Evolutionary conservation across 2,113 vertebrate genomes (phyloP).

Genomic region (Syrrhaptes paradoxus): DNA sequence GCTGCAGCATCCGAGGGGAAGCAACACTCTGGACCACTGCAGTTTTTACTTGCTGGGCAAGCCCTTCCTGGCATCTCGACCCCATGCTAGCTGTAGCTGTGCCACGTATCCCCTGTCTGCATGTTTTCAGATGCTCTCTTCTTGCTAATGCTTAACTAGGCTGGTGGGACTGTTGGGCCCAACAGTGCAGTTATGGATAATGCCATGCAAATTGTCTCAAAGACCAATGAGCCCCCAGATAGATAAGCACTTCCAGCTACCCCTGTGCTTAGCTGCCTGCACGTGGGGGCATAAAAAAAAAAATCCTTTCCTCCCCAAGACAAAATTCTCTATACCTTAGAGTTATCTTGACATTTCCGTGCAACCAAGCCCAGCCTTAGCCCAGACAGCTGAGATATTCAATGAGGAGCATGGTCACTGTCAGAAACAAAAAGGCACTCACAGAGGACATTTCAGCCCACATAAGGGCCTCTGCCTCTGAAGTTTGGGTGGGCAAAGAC

Average conservation of each 20-base stretch:
- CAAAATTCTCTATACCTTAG: background rate
- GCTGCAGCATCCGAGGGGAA: background rate
- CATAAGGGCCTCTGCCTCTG: background rate
- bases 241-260: background rate
- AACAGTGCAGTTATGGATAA: constrained; percentile 19
- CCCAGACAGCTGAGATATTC: background rate
- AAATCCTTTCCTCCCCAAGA: background rate
- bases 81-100: background rate
- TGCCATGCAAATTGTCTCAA: constrained; percentile 26
- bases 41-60: background rate
- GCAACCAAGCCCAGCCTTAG: background rate
- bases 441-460: background rate
- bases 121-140: background rate
- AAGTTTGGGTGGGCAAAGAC: background rate
- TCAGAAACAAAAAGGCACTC: background rate
- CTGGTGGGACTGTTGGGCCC: background rate
- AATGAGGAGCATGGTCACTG: background rate
- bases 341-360: background rate
- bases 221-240: constrained; percentile 2
- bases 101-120: background rate
- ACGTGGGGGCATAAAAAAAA: background rate
- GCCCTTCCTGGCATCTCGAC: background rate
- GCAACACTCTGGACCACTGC: background rate
- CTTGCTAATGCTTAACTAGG: background rate
- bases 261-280: background rate